phyloP scores from a whole-genome alignment of 2,888 invertebrate genomes.

The Polymixis lichenea region DNA sequence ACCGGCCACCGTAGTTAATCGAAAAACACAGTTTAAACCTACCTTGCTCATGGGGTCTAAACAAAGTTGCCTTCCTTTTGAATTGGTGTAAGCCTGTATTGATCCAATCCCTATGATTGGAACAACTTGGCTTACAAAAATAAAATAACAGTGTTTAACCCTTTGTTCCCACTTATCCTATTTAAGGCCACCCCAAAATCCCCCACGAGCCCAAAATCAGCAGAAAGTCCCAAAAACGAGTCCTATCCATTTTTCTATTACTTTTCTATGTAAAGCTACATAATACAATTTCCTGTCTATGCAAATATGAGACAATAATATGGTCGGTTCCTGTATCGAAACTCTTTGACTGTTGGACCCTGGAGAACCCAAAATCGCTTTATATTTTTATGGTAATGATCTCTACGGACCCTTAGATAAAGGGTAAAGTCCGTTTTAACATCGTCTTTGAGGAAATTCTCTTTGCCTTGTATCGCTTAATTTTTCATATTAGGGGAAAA shows the following conservation, averaged over 20 bases:
- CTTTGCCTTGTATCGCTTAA: conserved; percentile 39
- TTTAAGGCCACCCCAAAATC: conserved; percentile 25
- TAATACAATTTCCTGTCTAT: conserved; percentile 60
- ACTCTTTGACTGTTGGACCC: conserved; percentile 61
- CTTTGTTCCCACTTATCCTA: conserved; percentile 13
- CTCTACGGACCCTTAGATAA: conserved; percentile 54
- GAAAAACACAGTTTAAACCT: not conserved
- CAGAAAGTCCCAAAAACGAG: conserved; percentile 29
- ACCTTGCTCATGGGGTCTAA: not conserved
- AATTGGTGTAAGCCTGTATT: not conserved
- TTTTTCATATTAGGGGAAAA: conserved; percentile 30
- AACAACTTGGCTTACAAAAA: not conserved
- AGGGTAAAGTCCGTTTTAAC: conserved; percentile 53
- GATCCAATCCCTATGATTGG: not conserved
- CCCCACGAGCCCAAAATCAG: conserved; percentile 19
- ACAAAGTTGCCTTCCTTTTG: no score
- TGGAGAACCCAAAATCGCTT: conserved; percentile 61
- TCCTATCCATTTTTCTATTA: conserved; percentile 35
- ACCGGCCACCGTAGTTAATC: not conserved
- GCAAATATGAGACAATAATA: conserved; percentile 61
- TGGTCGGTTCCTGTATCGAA: conserved; percentile 38
- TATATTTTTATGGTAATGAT: conserved; percentile 67
- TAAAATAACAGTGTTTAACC: conserved; percentile 3
- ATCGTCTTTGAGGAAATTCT: conserved; percentile 43
- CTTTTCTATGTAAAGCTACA: conserved; percentile 50